phyloP scores from a whole-genome alignment of 1,140 invertebrate species.

The Cyclargus thomasi region DNA sequence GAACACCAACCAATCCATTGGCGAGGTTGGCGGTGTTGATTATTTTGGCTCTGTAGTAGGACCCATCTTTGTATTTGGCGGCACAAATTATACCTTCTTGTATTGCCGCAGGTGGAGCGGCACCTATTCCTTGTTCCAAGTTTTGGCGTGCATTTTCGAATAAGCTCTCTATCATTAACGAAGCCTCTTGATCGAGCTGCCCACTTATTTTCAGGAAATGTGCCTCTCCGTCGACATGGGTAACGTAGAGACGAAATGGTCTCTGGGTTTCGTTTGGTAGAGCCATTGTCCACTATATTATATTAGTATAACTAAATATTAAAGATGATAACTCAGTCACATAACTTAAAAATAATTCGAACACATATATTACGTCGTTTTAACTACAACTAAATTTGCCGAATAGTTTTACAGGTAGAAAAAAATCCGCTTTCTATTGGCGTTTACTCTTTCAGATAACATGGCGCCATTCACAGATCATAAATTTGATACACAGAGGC shows the following conservation, averaged over 20 bases:
- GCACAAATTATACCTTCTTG: slow-evolving; percentile 76
- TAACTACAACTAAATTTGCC: slow-evolving; percentile 8
- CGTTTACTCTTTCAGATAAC: slow-evolving; percentile 65
- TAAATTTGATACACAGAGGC: background rate
- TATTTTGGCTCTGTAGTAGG: slow-evolving; percentile 79
- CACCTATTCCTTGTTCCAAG: slow-evolving; percentile 68
- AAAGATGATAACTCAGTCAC: slow-evolving; percentile 34
- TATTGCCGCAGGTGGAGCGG: slow-evolving; percentile 53
- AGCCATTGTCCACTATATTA: slow-evolving; percentile 41
- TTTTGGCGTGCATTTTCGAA: slow-evolving; percentile 64
- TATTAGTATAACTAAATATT: slow-evolving; percentile 11
- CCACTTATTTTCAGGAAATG: slow-evolving; percentile 82
- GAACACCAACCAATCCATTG: slow-evolving; percentile 75
- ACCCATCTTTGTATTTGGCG: slow-evolving; percentile 79
- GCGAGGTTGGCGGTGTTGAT: slow-evolving; percentile 59
- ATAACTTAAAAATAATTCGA: slow-evolving; percentile 63
- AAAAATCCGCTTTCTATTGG: slow-evolving; percentile 47
- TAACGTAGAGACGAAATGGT: slow-evolving; percentile 75
- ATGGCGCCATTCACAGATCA: slow-evolving; percentile 40
- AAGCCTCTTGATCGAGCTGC: slow-evolving; percentile 76
- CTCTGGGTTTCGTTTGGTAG: slow-evolving; percentile 42
- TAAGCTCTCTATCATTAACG: slow-evolving; percentile 74
- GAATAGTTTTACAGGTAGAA: slow-evolving; percentile 7
- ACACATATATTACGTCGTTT: slow-evolving; percentile 50
- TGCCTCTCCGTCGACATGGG: slow-evolving; percentile 80